A percentile compares a stretch with the other conserved stretches of the same genome.
Conservation (phyloP, 2,113 vertebrate species). For the crab-eating macaque (Macaca fascicularis) region T2T-MFA8v1.1 NC_088375.1:117915001-117915500, state of each 20-base stretch:
- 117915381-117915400: background rate
- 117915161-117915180: background rate
- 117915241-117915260: accelerated
- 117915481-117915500: background rate
- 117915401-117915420: background rate
- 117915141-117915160: background rate
- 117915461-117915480: background rate
- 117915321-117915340: accelerated
- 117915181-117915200: background rate
- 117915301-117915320: accelerated
- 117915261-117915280: accelerated
- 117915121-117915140: background rate
- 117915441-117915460: background rate
- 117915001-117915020: background rate
- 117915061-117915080: background rate
- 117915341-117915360: background rate
- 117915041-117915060: background rate
- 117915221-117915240: accelerated
- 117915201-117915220: too few relatives aligned
- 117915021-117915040: background rate
- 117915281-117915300: accelerated
- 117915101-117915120: background rate
- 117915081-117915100: background rate
- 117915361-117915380: background rate
- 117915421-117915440: background rate